Conservation (phyloP, 2,113 vertebrate genomes). For the Saccopteryx bilineata region DNA sequence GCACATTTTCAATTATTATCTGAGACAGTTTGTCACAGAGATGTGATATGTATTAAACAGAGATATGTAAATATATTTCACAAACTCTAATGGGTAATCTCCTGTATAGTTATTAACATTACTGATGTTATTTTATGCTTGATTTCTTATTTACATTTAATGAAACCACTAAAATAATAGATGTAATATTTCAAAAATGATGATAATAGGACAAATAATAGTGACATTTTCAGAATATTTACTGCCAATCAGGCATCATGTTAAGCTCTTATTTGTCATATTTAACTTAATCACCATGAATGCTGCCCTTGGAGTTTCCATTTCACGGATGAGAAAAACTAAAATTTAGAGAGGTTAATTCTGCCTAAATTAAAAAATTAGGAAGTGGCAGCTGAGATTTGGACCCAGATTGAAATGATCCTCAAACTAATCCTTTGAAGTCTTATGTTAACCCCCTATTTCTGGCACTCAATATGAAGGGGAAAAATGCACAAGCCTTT, state of each 20-base stretch:
- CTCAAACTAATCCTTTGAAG: background rate
- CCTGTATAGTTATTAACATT: background rate
- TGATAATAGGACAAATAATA: background rate
- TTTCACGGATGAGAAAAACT: background rate
- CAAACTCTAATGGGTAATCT: background rate
- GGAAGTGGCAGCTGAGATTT: background rate
- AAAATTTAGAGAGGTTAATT: background rate
- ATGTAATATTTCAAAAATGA: conserved; percentile 15
- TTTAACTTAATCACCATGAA: background rate
- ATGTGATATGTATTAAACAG: background rate
- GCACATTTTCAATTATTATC: background rate
- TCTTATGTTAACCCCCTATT: background rate
- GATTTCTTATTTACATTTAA: background rate
- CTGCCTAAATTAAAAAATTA: background rate
- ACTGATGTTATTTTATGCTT: background rate
- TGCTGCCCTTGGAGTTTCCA: background rate
- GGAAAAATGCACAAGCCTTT: background rate
- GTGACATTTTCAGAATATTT: background rate
- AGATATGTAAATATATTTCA: background rate
- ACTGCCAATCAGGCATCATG: background rate
- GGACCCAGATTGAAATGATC: background rate
- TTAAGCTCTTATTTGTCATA: background rate
- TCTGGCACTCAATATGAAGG: background rate
- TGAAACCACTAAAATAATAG: background rate
- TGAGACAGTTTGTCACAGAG: background rate